Percentiles rank a stretch among this genome's conserved stretches.
These are phyloP conservation scores for Auanema sp. DNA, from an alignment of 2,888 invertebrate genomes.

Conservation along the genomic window DNA sequence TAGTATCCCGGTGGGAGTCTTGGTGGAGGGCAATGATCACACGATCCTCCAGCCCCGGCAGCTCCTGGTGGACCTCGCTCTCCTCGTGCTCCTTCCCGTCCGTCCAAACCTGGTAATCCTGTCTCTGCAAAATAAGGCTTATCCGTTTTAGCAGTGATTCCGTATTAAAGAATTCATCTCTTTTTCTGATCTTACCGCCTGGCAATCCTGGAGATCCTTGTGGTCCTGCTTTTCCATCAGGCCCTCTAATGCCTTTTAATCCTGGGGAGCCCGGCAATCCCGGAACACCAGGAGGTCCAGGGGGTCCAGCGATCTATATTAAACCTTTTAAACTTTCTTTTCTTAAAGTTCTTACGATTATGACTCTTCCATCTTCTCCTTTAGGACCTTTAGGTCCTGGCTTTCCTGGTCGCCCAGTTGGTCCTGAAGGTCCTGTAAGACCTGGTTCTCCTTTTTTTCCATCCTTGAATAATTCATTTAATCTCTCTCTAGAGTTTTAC, in stretches of 20 bases:
- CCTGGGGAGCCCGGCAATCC: constrained; percentile 15
- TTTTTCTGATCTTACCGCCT: constrained; percentile 5
- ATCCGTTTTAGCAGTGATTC: no score
- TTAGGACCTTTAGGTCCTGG: constrained; percentile 44
- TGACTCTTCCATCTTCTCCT: constrained; percentile 44
- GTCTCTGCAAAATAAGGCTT: not conserved
- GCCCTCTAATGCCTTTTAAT: constrained; percentile 27
- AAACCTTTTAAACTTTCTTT: not conserved
- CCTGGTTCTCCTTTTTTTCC: constrained; percentile 59
- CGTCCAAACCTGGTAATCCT: constrained; percentile 7
- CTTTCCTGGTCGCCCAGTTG: constrained; percentile 44
- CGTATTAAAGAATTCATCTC: no score
- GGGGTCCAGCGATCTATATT: constrained; percentile 18
- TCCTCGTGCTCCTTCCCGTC: constrained; percentile 22
- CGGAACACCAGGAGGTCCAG: constrained; percentile 23
- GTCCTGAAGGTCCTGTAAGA: constrained; percentile 57
- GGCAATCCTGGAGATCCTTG: constrained; percentile 28
- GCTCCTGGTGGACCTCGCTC: constrained; percentile 21
- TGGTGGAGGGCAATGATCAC: constrained; percentile 32
- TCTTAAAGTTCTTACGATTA: constrained; percentile 28
- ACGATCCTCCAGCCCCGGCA: constrained; percentile 18
- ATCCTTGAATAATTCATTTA: constrained; percentile 25
- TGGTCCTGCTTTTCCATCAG: constrained; percentile 33
- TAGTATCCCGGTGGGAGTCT: constrained; percentile 35
- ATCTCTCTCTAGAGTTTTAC: no score